Evolutionary conservation across 2,888 invertebrate genomes (phyloP), one percentile per base, ranked within the genome.

Genomic region (Spisula subtruncata): DNA sequence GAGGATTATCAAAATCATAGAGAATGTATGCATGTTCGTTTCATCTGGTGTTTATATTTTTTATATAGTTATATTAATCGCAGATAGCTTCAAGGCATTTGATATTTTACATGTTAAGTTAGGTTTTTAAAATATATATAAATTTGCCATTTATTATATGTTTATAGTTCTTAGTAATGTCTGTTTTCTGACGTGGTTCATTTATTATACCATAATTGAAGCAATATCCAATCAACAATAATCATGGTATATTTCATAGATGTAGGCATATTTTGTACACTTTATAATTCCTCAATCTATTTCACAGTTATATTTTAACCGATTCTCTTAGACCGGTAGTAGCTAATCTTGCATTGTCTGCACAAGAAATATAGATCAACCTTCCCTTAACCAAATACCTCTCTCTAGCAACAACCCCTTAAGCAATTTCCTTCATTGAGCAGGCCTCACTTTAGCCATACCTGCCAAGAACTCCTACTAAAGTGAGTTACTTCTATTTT

Each of bases 11-110:
- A 32, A 0, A 18, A 2, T 6, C 25, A 18, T 10, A 29, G 32
- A 75, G 35, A 75, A 75, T 75, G 35, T 75, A 5, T 75, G 35
- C 75, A 32, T 32, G 75, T 75, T 75, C 35, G 32, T 75, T 75
- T 75, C 35, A 75, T 75, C 75, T 32, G 12, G 25, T 35, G 41
- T 41, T 41, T 41, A 5, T 5, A 5, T 5, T 41, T 41, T 41
- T 60, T 75, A 32, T 75, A 75, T 75, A 18, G 18, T 5, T 16
- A 8, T 35, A 35, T 35, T 5, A 2, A 41, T 8, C 8, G 8
- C 41, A 41, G 41, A 41, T 41, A 5, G 75, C 75, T 75, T 32
- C 32, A 35, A 32, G 75, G 75, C 32, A 16, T 75, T 41, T 75
- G 75, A 32, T 75, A 32, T 75, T 32, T 41, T 41, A 41, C 41